Evolutionary conservation across 1,140 invertebrate species (phyloP), one percentile per base, ranked within the genome.

Genomic region (Ectropis grisescens): DNA sequence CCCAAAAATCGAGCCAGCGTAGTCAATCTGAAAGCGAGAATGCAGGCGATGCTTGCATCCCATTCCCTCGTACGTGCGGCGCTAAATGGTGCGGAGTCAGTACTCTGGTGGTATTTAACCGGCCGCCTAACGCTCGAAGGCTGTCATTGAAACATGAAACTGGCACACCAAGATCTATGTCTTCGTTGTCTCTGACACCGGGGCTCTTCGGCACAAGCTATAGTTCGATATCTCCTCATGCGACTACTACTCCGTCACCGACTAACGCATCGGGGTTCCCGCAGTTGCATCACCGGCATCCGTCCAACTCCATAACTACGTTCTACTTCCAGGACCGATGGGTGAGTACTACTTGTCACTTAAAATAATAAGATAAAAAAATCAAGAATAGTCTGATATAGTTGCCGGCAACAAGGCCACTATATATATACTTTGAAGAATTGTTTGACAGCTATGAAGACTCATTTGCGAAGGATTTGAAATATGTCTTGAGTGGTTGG

Each of bases 41-140:
- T 32, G 69, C 74, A 1, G 78, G 91, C 37, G 91, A 93, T 61
- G 87, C 90, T n/a, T 93, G 91, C 52, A 93, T 98, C 44, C 96
- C 96, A 1, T 98, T 97, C 82, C 96, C 96, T 1, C 84, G 94
- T 34, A 98, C 95, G 0, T 97, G 93, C 8, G 95, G 95, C 2
- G 95, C 94, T 1, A 91, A 92, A 62, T 98, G 98, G 85, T 96
- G 93, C 79, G 91, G 91, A 23, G 92, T 91, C 14, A 92, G 91
- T 49, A 87, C 90, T 13, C 78, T 96, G 13, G 92, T 95, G 5
- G 93, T 92, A 40, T 98, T 97, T 74, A 91, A 91, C 27, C 86
- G 94, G 38, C 90, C 91, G 1, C 84, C 89, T 7, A 91, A 91
- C 52, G 82, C 90, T 1, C 88, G 91, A 47, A 85, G 91, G 47